Percentiles rank a stretch among this genome's conserved stretches.
Evolutionary conservation across 2,113 vertebrate species (phyloP).

Genomic region (Corapipo altera): DNA sequence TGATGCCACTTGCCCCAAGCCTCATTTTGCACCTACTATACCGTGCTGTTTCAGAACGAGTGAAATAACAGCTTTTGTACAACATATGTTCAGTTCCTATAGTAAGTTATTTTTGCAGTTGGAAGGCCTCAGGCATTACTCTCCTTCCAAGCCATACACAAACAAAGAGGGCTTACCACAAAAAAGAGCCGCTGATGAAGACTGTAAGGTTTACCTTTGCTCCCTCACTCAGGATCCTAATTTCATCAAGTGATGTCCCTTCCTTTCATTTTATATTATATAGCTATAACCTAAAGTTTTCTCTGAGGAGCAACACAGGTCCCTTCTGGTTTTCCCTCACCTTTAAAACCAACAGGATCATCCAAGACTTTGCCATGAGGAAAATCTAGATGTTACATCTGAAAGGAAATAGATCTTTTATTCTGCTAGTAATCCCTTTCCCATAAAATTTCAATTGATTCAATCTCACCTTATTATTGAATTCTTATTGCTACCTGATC

Average conservation of each 20-base stretch:
- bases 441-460: not conserved
- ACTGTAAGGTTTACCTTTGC: constrained; percentile 24
- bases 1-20: not conserved
- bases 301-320: not conserved
- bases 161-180: constrained; percentile 48
- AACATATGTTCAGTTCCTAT: constrained; percentile 58
- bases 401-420: not conserved
- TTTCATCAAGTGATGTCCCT: constrained; percentile 3
- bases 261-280: not conserved
- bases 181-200: constrained; percentile 41
- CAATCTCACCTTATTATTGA: not conserved
- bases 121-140: constrained; percentile 45
- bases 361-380: not conserved
- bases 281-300: not conserved
- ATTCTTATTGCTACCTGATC: not conserved
- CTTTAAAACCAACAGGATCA: not conserved
- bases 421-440: not conserved
- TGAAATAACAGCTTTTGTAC: constrained; percentile 63
- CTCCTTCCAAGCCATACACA: constrained; percentile 45
- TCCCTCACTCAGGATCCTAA: constrained; percentile 34
- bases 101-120: constrained; percentile 68
- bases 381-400: not conserved
- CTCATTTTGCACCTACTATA: constrained; percentile 9
- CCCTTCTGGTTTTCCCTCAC: not conserved
- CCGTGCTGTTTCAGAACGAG: constrained; percentile 51